Evolutionary conservation across 1,140 invertebrate genomes (phyloP).

Genomic region (Drosophila willistoni): DNA sequence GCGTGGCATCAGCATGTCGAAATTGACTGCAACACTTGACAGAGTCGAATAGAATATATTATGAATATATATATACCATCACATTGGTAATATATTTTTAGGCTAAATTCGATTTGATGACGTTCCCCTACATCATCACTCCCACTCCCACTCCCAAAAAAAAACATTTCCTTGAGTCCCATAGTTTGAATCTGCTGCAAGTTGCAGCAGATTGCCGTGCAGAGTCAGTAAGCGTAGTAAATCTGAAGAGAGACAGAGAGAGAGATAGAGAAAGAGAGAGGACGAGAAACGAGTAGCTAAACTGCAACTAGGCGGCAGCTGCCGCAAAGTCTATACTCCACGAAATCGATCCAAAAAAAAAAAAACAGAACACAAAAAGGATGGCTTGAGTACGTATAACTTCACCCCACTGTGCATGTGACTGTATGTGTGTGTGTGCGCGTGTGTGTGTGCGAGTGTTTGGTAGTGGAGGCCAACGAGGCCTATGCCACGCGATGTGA

Average conservation of each 20-base stretch:
- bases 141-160: no score
- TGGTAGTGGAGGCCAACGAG: conserved; percentile 46
- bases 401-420: conserved; percentile 53
- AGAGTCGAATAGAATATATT: conserved; percentile 34
- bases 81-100: conserved; percentile 32
- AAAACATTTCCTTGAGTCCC: no score
- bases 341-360: conserved; percentile 66
- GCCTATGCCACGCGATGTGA: conserved; percentile 76
- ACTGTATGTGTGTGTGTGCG: not conserved
- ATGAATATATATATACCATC: not conserved
- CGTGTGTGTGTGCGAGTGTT: conserved; percentile 31
- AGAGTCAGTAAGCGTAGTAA: conserved; percentile 7
- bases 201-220: conserved; percentile 17
- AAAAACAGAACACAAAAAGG: conserved; percentile 10
- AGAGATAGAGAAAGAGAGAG: not conserved
- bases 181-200: conserved; percentile 14
- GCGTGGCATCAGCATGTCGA: conserved; percentile 53
- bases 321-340: conserved; percentile 72
- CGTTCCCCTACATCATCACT: not conserved
- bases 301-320: conserved; percentile 50
- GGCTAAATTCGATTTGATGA: conserved; percentile 57
- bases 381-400: conserved; percentile 62
- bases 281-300: not conserved
- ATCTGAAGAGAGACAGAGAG: not conserved
- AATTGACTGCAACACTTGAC: conserved; percentile 77